phyloP scores from a whole-genome alignment of 2,888 invertebrate genomes.

The Phyto melanocephala region DNA sequence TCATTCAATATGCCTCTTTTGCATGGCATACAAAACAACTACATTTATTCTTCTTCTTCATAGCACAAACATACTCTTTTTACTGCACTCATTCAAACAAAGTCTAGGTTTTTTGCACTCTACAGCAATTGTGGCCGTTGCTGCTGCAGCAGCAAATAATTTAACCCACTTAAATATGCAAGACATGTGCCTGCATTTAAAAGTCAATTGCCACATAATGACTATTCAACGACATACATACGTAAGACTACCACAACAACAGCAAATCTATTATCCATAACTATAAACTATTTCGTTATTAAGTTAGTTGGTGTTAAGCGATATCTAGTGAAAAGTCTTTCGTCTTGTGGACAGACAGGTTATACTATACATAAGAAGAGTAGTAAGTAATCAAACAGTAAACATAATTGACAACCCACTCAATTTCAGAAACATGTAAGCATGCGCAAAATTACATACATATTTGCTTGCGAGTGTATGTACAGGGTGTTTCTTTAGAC shows the following conservation, averaged over 20 bases:
- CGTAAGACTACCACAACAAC: background rate
- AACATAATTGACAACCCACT: conserved; percentile 61
- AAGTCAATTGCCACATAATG: conserved; percentile 64
- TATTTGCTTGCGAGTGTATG: too few relatives aligned
- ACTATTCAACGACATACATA: conserved; percentile 26
- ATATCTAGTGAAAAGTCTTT: conserved; percentile 34
- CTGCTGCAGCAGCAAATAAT: conserved; percentile 23
- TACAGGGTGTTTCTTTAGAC: too few relatives aligned
- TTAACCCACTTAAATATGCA: conserved; percentile 63
- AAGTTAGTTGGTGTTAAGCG: conserved; percentile 21
- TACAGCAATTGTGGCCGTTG: background rate
- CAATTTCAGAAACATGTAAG: conserved; percentile 50
- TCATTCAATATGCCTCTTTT: conserved; percentile 44
- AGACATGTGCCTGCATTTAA: conserved; percentile 63
- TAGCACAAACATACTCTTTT: background rate
- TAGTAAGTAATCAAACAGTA: conserved; percentile 22
- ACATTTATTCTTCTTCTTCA: conserved; percentile 10
- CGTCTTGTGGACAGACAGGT: too few relatives aligned
- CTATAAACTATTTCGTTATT: conserved; percentile 43
- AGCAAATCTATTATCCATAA: conserved; percentile 33
- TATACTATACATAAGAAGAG: conserved; percentile 6
- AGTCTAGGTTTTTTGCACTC: conserved; percentile 17
- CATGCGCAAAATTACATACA: conserved; percentile 29
- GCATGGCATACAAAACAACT: conserved; percentile 22
- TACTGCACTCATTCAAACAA: conserved; percentile 29